Conservation (phyloP, 2,113 vertebrate species). For the Delphinus delphis region DNA sequence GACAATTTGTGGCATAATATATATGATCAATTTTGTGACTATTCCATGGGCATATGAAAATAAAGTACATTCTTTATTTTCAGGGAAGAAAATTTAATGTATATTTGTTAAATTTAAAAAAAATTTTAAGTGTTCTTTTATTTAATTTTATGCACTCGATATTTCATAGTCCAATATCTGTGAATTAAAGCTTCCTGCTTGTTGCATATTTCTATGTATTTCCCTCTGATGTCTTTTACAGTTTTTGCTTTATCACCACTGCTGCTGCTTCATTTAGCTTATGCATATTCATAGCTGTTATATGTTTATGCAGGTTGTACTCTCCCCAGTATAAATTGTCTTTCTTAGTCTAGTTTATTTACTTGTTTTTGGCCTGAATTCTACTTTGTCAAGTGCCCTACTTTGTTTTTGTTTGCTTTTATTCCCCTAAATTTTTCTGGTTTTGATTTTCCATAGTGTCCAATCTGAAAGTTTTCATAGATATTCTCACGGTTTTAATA, state of each 20-base stretch:
- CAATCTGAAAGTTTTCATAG: background rate
- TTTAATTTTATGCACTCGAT: background rate
- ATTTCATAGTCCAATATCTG: background rate
- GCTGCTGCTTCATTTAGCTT: background rate
- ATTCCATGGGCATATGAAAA: background rate
- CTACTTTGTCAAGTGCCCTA: background rate
- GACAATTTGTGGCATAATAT: background rate
- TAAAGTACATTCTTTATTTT: constrained; percentile 20
- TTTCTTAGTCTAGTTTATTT: background rate
- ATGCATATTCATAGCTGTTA: background rate
- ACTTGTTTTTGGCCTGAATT: background rate
- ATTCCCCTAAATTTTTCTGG: background rate
- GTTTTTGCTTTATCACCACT: background rate
- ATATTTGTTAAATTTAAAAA: background rate
- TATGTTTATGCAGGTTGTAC: background rate
- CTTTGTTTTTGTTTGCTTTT: background rate
- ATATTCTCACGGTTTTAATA: background rate
- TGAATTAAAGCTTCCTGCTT: background rate
- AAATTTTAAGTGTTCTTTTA: background rate
- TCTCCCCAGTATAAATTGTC: background rate
- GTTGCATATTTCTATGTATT: background rate
- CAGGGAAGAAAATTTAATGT: background rate
- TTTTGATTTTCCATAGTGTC: background rate
- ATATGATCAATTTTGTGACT: background rate
- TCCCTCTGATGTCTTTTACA: background rate